phyloP scores from a whole-genome alignment of 2,113 vertebrate genomes.

The Callocephalon fimbriatum region DNA sequence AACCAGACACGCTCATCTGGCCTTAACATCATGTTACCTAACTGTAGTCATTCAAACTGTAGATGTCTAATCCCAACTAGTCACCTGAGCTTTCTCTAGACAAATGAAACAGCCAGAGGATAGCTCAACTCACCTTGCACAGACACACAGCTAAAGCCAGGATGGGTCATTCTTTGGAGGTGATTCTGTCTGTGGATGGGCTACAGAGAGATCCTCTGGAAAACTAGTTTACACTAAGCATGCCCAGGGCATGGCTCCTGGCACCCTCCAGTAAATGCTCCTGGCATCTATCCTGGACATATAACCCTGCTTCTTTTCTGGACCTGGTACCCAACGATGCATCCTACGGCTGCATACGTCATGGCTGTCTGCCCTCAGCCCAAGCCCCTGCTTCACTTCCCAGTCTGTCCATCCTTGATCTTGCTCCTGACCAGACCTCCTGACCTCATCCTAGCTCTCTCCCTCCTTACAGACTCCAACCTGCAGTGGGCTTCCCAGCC shows the following conservation, averaged over 20 bases:
- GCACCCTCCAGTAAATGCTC: neutral
- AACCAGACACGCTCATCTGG: neutral
- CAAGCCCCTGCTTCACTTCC: neutral
- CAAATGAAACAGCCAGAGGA: neutral
- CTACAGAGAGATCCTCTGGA: neutral
- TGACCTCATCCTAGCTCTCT: neutral
- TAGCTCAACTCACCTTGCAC: neutral
- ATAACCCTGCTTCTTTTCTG: neutral
- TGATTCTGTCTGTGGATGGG: neutral
- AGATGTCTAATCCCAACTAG: neutral
- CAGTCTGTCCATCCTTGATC: neutral
- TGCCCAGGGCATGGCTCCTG: neutral
- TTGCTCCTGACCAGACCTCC: neutral
- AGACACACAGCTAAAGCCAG: neutral
- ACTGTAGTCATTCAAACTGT: neutral
- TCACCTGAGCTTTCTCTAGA: neutral
- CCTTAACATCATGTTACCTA: neutral
- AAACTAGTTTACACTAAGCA: neutral
- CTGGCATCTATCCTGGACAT: neutral
- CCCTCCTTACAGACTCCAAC: neutral
- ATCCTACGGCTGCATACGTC: fast-evolving
- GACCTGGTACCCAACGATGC: neutral
- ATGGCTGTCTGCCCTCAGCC: neutral
- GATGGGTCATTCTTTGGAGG: neutral
- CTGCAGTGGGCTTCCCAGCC: neutral